Evolutionary conservation across 2,113 vertebrate species (phyloP), one percentile per base, ranked within the genome.

Genomic region (Felis chaus): DNA sequence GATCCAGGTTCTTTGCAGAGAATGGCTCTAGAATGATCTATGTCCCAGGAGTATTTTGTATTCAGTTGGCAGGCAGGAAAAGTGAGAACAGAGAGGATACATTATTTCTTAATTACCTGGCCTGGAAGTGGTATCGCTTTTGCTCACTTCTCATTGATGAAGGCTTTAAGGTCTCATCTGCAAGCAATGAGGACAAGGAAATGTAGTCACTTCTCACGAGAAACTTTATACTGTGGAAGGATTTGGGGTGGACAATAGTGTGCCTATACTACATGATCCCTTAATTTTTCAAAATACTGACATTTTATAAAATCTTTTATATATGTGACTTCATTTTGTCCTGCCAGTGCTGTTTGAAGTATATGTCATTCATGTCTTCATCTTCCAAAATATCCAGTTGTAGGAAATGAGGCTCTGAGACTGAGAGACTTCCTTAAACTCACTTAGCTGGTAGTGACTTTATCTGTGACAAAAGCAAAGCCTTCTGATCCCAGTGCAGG

Each of bases 271-370:
- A 33, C 1, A 25, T 79, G 3, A 23, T 39, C 4, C 33, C 78
- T 92, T 39, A 41, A 39, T 92, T 85, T 88, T 86, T 81, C 45
- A 90, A 76, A 96, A 61, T 53, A 74, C 48, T 80, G 36, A 66
- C 23, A 31, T 39, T 82, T 68, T 63, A 65, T 33, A 63, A 39
- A 82, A 45, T 63, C 4, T 7, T 91, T 29, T 21, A 36, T 6
- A 45, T 23, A 66, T 0, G 74, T 92, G 74, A 48, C 9, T 82
- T 65, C 41, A 83, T 87, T 92, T 87, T 81, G 3, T 80, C 29
- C n/a, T 33, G 8, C 13, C 23, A 31, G 33, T 74, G 1, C 36
- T 91, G 7, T 73, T 68, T 55, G 33, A 69, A 57, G 53, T 61
- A 29, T 33, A 13, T 39, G 25, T 41, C 25, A 5, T 29, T 14